Evolutionary conservation across 2,888 invertebrate species (phyloP).

Genomic region (Furcula furcula): DNA sequence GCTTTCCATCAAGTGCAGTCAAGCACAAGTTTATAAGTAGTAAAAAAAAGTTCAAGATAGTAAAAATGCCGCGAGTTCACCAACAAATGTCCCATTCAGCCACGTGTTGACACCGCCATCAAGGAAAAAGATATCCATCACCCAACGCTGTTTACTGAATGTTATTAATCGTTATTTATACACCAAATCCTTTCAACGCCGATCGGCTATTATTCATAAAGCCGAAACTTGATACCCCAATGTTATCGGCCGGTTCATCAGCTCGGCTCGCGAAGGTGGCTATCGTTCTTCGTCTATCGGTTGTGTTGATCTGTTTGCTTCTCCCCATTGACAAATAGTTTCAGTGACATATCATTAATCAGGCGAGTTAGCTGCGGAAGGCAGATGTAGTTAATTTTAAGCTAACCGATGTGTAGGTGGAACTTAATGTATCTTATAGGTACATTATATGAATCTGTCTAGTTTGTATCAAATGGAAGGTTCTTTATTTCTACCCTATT

Average conservation of each 20-base stretch:
- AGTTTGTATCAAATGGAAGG: no score
- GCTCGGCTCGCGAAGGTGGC: conserved; percentile 16
- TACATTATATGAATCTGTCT: no score
- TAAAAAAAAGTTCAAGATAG: conserved; percentile 19
- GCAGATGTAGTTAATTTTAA: conserved; percentile 3
- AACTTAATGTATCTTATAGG: no score
- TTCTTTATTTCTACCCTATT: no score
- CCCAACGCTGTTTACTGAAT: neutral
- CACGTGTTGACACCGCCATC: neutral
- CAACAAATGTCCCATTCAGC: neutral
- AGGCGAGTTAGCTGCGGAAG: conserved; percentile 23
- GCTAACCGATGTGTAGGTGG: no score
- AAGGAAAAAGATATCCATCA: neutral
- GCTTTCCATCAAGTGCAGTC: no score
- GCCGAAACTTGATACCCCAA: conserved; percentile 16
- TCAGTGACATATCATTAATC: conserved; percentile 39
- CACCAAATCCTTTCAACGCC: neutral
- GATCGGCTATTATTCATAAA: conserved; percentile 12
- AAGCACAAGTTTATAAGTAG: conserved; percentile 12
- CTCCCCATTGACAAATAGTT: conserved; percentile 48
- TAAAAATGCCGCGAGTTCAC: neutral
- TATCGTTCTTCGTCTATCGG: conserved; percentile 38
- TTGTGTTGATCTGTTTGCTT: conserved; percentile 36
- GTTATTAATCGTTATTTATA: conserved; percentile 2
- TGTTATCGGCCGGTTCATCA: conserved; percentile 30